Conservation (phyloP, 2,797 vertebrate species). For the Poeciliopsis presidionis region DNA sequence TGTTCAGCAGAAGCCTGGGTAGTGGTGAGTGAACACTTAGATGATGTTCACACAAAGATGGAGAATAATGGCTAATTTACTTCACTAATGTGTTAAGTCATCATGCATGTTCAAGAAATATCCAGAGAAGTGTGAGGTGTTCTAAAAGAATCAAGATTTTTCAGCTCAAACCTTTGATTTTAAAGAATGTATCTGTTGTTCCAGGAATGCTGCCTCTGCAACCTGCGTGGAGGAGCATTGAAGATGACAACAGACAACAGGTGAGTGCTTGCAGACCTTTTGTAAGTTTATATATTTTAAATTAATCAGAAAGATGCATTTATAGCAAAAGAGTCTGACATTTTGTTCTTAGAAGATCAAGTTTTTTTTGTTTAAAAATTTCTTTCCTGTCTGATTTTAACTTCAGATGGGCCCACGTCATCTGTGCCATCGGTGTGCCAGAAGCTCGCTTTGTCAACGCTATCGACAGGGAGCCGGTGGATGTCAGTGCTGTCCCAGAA, state of each 20-base stretch:
- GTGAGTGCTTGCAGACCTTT: conserved; percentile 59
- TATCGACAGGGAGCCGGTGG: conserved; percentile 91
- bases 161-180: not conserved
- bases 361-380: not conserved
- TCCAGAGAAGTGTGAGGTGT: not conserved
- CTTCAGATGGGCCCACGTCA: conserved; percentile 93
- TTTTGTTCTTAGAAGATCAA: not conserved
- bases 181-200: conserved; percentile 33
- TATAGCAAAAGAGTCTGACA: not conserved
- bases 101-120: not conserved
- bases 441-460: conserved; percentile 91
- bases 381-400: not conserved
- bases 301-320: not conserved
- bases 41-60: not conserved
- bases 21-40: conserved; percentile 79
- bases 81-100: not conserved
- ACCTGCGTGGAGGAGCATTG: conserved; percentile 93
- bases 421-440: conserved; percentile 94
- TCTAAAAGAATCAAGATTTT: not conserved
- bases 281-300: not conserved
- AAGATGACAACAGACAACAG: conserved; percentile 90
- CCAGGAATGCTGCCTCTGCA: conserved; percentile 96
- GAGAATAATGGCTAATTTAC: not conserved
- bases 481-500: conserved; percentile 89
- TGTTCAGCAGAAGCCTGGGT: conserved; percentile 87